Percentiles rank a stretch among this genome's conserved stretches.
phyloP scores from a whole-genome alignment of 2,113 vertebrate species.

The Nannospalax galili region DNA sequence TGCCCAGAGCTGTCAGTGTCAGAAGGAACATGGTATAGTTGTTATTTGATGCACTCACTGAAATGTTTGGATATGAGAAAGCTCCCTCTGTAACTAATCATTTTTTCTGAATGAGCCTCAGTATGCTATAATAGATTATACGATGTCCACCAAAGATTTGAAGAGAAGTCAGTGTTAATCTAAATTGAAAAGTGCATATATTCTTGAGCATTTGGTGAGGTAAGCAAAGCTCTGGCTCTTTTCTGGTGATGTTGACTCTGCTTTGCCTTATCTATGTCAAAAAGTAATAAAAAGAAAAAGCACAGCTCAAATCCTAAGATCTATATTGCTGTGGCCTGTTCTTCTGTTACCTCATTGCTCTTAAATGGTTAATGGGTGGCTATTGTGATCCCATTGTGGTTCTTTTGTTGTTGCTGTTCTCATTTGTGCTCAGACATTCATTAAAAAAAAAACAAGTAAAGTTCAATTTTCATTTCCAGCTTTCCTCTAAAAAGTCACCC shows the following conservation, averaged over 20 bases:
- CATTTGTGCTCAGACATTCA: constrained; percentile 44
- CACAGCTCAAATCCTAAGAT: background rate
- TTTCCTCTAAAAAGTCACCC: constrained; percentile 36
- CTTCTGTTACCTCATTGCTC: background rate
- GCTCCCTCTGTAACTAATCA: background rate
- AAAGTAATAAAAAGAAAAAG: constrained; percentile 36
- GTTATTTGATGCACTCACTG: constrained; percentile 19
- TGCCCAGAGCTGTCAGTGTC: background rate
- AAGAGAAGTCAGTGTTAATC: constrained; percentile 23
- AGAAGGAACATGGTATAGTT: constrained; percentile 13
- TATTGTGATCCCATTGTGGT: constrained; percentile 20
- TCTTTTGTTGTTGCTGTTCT: constrained; percentile 26
- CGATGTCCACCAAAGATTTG: background rate
- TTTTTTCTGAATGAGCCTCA: constrained; percentile 47
- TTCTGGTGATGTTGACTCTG: background rate
- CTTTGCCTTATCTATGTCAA: constrained; percentile 25
- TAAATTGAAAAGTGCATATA: background rate
- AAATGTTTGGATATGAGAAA: constrained; percentile 39
- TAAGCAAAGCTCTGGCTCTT: constrained; percentile 10
- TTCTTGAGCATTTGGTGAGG: constrained; percentile 11
- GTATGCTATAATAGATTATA: constrained; percentile 39
- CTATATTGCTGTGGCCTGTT: background rate
- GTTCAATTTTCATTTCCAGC: constrained; percentile 60
- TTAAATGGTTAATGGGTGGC: constrained; percentile 36
- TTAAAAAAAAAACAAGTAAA: constrained; percentile 14